Conservation (phyloP, 2,888 invertebrate species). For the Cenopis cana region DNA sequence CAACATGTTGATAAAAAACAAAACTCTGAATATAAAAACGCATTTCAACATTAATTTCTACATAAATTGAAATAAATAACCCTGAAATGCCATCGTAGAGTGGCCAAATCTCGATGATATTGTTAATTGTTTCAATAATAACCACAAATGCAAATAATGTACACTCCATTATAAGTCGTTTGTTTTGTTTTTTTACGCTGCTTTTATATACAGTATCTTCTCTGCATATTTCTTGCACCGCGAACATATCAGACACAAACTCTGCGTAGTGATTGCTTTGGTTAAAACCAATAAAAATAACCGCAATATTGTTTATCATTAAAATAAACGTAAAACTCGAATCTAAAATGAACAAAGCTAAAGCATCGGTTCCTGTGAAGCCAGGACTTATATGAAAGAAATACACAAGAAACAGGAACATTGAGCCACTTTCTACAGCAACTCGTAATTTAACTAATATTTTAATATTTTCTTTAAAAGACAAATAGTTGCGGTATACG, state of each 20-base stretch:
- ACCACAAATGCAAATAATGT: background rate
- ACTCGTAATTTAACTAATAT: constrained; percentile 1
- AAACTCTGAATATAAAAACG: constrained; percentile 6
- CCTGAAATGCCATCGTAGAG: background rate
- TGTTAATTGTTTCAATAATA: background rate
- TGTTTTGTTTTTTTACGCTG: background rate
- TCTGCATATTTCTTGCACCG: background rate
- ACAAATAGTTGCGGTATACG: constrained; percentile 15
- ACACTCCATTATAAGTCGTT: background rate
- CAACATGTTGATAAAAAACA: background rate
- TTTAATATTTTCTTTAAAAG: background rate
- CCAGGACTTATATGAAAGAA: background rate
- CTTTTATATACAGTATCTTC: background rate
- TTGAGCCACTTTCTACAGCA: background rate
- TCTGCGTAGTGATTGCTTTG: background rate
- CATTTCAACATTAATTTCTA: background rate
- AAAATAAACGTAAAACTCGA: background rate
- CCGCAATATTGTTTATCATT: background rate
- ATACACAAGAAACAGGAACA: background rate
- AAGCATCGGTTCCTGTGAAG: background rate
- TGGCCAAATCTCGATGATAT: background rate
- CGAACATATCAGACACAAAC: background rate
- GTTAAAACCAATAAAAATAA: background rate
- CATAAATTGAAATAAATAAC: background rate
- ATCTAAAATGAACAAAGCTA: background rate